These are phyloP conservation scores for Crotophaga sulcirostris DNA, from an alignment of 2,113 vertebrate species.

Conservation along the genomic window DNA sequence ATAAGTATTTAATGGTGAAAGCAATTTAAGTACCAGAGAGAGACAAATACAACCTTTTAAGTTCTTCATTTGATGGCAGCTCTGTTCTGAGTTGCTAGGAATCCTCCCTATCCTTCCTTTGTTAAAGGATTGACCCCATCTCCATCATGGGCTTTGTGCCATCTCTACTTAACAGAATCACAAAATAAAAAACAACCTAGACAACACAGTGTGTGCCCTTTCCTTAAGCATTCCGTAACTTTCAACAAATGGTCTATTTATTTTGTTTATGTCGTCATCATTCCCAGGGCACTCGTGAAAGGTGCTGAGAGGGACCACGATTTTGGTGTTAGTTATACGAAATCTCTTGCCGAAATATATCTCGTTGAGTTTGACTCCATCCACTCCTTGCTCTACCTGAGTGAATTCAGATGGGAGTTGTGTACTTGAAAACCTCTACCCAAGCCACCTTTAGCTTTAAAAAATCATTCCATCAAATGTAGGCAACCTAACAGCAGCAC, in stretches of 20 bases:
- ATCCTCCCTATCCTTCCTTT: neutral
- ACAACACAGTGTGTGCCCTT: neutral
- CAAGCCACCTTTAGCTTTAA: rapidly evolving
- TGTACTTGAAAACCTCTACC: neutral
- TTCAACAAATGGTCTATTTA: neutral
- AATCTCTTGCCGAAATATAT: neutral
- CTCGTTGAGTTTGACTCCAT: neutral
- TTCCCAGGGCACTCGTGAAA: neutral
- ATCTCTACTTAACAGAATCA: neutral
- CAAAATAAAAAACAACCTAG: neutral
- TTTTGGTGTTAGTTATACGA: neutral
- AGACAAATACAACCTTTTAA: neutral
- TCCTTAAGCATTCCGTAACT: neutral
- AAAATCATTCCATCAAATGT: rapidly evolving
- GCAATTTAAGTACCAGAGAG: neutral
- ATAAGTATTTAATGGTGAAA: neutral
- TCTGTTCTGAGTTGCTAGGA: neutral
- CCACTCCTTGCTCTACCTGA: neutral
- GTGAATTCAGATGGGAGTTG: neutral
- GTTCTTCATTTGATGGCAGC: neutral
- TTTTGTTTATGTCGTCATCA: neutral
- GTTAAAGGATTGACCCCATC: neutral
- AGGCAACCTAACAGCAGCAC: neutral
- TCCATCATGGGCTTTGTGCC: neutral
- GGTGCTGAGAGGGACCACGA: neutral